Conservation (phyloP, 1,140 invertebrate species). For the Zaprionus ornatus region DNA sequence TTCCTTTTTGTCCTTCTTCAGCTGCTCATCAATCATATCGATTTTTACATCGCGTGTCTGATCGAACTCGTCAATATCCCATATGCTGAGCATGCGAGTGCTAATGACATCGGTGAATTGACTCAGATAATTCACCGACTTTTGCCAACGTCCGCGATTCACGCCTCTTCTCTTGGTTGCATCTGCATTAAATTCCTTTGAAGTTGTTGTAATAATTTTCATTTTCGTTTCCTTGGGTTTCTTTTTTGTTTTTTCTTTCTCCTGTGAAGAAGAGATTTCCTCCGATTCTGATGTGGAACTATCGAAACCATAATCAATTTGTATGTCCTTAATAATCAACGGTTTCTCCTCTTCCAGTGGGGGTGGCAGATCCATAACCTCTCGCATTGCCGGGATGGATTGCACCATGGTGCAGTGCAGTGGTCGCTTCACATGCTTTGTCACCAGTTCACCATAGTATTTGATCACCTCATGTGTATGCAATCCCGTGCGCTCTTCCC, state of each 20-base stretch:
- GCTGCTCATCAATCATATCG: slow-evolving; percentile 57
- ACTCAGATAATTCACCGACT: slow-evolving; percentile 50
- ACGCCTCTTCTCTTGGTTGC: slow-evolving; percentile 9
- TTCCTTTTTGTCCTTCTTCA: slow-evolving; percentile 13
- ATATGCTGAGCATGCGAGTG: slow-evolving; percentile 43
- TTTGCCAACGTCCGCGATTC: slow-evolving; percentile 63
- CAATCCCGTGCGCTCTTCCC: slow-evolving; percentile 46
- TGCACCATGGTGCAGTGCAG: slow-evolving; percentile 50
- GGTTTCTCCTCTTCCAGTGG: slow-evolving; percentile 38
- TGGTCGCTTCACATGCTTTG: not conserved
- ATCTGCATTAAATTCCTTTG: not conserved
- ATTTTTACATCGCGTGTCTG: slow-evolving; percentile 45
- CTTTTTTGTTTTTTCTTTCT: not conserved
- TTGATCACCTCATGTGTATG: slow-evolving; percentile 45
- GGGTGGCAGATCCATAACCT: slow-evolving; percentile 28
- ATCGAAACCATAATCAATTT: slow-evolving; percentile 55
- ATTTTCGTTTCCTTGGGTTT: not conserved
- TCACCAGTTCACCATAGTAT: slow-evolving; percentile 39
- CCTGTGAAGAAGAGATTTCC: not conserved
- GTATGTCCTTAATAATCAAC: slow-evolving; percentile 40
- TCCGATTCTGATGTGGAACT: slow-evolving; percentile 28
- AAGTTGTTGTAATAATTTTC: not conserved
- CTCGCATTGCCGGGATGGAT: slow-evolving; percentile 31
- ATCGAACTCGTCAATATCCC: slow-evolving; percentile 70
- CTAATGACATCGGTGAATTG: slow-evolving; percentile 47